These are phyloP conservation scores for Macrobrachium nipponense DNA, from an alignment of 1,140 invertebrate genomes.

Conservation along the genomic window DNA sequence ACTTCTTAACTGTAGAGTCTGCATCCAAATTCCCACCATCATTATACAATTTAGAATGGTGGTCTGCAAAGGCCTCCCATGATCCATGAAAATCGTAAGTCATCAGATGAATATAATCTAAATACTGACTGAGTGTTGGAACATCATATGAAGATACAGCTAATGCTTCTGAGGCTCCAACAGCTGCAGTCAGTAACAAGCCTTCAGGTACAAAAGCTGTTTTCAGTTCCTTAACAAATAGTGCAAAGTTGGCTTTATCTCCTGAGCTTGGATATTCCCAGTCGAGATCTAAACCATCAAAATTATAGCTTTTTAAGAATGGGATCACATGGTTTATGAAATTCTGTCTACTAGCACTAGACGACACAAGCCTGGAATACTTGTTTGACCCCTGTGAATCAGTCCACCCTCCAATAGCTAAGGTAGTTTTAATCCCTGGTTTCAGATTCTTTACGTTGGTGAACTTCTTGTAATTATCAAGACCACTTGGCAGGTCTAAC, in stretches of 20 bases:
- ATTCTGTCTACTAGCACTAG: slow-evolving; percentile 76
- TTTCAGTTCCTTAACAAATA: slow-evolving; percentile 78
- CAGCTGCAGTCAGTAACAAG: slow-evolving; percentile 77
- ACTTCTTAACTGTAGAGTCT: slow-evolving; percentile 67
- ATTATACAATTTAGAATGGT: slow-evolving; percentile 68
- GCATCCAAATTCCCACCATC: slow-evolving; percentile 24
- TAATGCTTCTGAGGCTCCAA: slow-evolving; percentile 72
- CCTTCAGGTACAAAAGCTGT: slow-evolving; percentile 80
- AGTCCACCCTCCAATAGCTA: slow-evolving; percentile 70
- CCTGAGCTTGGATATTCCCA: slow-evolving; percentile 87
- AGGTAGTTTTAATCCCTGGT: slow-evolving; percentile 79
- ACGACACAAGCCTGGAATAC: slow-evolving; percentile 72
- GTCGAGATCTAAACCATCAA: slow-evolving; percentile 86
- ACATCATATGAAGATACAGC: slow-evolving; percentile 52
- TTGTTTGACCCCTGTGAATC: not conserved
- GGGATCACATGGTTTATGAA: slow-evolving; percentile 83
- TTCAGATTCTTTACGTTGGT: slow-evolving; percentile 75
- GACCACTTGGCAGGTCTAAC: slow-evolving; percentile 73
- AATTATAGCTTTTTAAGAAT: slow-evolving; percentile 80
- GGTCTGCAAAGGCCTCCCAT: slow-evolving; percentile 70
- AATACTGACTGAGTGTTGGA: slow-evolving; percentile 40
- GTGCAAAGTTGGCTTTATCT: slow-evolving; percentile 76
- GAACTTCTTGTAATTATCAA: slow-evolving; percentile 62
- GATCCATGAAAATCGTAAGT: slow-evolving; percentile 69
- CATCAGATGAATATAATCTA: slow-evolving; percentile 67